These are phyloP conservation scores for Bombus huntii DNA, from an alignment of 1,140 invertebrate genomes.

Conservation along the genomic window DNA sequence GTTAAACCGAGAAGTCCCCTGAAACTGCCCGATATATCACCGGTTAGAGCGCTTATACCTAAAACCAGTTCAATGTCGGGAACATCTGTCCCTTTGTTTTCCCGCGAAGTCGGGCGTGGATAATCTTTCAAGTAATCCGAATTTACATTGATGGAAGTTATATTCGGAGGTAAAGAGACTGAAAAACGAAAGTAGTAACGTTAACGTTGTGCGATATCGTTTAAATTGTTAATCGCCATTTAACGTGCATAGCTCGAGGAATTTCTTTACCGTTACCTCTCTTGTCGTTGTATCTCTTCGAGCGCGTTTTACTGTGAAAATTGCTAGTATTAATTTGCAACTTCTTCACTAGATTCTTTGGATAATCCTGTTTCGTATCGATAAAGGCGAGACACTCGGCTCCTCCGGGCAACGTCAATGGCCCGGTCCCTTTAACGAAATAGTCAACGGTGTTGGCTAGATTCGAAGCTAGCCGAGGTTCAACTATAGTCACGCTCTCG, in stretches of 20 bases:
- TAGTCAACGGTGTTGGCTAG: slow-evolving; percentile 84
- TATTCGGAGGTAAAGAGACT: slow-evolving; percentile 18
- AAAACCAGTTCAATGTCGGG: slow-evolving; percentile 92
- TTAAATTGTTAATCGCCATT: no score
- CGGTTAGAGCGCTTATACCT: slow-evolving; percentile 87
- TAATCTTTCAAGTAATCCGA: slow-evolving; percentile 3
- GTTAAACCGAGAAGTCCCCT: slow-evolving; percentile 86
- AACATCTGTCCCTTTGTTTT: slow-evolving; percentile 70
- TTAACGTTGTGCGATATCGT: neutral
- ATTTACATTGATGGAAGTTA: slow-evolving; percentile 37
- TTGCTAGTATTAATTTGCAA: neutral
- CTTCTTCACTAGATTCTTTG: neutral
- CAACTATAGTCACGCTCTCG: slow-evolving; percentile 83
- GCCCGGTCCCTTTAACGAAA: slow-evolving; percentile 84
- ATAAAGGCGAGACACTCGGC: slow-evolving; percentile 88
- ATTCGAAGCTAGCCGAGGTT: slow-evolving; percentile 81
- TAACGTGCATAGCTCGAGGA: no score
- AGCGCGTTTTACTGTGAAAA: neutral
- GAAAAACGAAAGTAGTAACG: neutral
- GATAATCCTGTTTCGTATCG: slow-evolving; percentile 79
- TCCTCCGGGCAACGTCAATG: slow-evolving; percentile 88
- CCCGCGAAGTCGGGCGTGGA: neutral
- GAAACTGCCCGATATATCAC: slow-evolving; percentile 88
- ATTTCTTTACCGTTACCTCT: neutral
- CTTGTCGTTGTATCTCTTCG: neutral